Base-by-base conservation (phyloP, 2,113 vertebrate species). In the Neogobius melanostomus region DNA sequence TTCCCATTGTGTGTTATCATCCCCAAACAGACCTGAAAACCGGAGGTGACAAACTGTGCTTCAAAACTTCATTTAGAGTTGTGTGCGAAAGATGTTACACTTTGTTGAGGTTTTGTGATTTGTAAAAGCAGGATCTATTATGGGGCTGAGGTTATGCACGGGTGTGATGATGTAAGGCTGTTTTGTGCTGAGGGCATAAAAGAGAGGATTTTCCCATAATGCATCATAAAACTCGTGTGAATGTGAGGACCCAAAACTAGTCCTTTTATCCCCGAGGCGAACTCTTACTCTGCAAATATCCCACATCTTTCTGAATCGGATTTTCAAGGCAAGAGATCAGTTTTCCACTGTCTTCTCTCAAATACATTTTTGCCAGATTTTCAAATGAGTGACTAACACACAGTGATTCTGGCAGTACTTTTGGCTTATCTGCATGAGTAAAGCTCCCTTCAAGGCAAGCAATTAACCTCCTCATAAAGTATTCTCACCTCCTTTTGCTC, bases 391-490 rank as follows among this genome's bases (percentile, higher is more conserved):
- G 15, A 14, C 68, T 21, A 56, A 51, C 12, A 15, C 59, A 43
- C 36, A 71, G 52, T 73, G 72, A 79, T 83, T 77, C 76, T 21
- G 11, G 42, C 9, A 12, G 54, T 64, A 17, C 45, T 64, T 76
- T 46, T 17, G 10, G 68, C 67, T 81, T 74, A 81, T 82, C 71
- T 0, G 51, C 67, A 44, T 49, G 75, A 75, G 67, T 72, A 66
- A 88, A 73, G 62, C 71, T 63, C 28, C 17, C 71, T 80, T 74
- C 51, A 74, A 80, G 75, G 72, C 68, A 76, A 66, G 68, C 75
- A 80, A 86, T 90, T 84, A 86, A 86, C 57, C 69, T 84, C 72
- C 48, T 74, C 16, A 51, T 66, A 68, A 69, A 64, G 21, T 42
- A 14, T 57, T 42, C 11, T 59, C 8, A 43, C 53, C 72, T 74